These are phyloP conservation scores for Emesis furor DNA, from an alignment of 2,888 invertebrate species.

Conservation along the genomic window DNA sequence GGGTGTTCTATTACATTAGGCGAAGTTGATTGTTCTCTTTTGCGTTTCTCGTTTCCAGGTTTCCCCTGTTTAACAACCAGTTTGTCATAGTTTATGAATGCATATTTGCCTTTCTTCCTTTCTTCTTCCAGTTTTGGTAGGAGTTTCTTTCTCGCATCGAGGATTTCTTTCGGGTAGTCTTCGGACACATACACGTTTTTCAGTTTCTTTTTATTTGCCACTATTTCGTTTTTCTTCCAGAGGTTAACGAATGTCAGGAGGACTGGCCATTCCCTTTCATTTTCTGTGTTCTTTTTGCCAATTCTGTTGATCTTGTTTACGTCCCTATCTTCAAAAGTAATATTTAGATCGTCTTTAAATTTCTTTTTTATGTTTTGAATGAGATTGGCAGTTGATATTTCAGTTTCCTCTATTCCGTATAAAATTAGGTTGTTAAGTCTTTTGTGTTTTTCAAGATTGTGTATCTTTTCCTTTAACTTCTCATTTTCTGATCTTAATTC, in stretches of 20 bases:
- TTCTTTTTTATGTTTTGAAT: slow-evolving; percentile 11
- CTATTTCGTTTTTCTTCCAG: slow-evolving; percentile 64
- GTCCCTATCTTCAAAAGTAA: slow-evolving; percentile 36
- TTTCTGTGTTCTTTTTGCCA: slow-evolving; percentile 28
- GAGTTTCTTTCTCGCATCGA: slow-evolving; percentile 27
- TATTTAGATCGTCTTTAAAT: slow-evolving; percentile 29
- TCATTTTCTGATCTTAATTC: slow-evolving; percentile 36
- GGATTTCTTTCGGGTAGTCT: slow-evolving; percentile 37
- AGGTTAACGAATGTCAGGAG: slow-evolving; percentile 49
- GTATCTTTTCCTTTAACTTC: slow-evolving; percentile 36
- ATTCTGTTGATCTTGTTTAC: slow-evolving; percentile 31
- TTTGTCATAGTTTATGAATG: slow-evolving; percentile 41
- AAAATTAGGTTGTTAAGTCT: slow-evolving; percentile 36
- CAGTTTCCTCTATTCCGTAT: slow-evolving; percentile 29
- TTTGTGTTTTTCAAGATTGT: slow-evolving; percentile 27
- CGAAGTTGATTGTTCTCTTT: slow-evolving; percentile 41
- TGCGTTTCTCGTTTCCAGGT: slow-evolving; percentile 33
- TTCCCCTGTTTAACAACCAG: slow-evolving; percentile 35
- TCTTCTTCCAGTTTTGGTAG: slow-evolving; percentile 29
- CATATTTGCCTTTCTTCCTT: slow-evolving; percentile 42
- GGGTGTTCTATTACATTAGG: slow-evolving; percentile 29
- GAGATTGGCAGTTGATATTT: slow-evolving; percentile 17
- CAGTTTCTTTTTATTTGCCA: slow-evolving; percentile 61
- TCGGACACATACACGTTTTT: slow-evolving; percentile 51
- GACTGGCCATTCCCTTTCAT: slow-evolving; percentile 37